Conservation (phyloP, 2,888 invertebrate genomes). For the Nephrotoma guestfalica region DNA sequence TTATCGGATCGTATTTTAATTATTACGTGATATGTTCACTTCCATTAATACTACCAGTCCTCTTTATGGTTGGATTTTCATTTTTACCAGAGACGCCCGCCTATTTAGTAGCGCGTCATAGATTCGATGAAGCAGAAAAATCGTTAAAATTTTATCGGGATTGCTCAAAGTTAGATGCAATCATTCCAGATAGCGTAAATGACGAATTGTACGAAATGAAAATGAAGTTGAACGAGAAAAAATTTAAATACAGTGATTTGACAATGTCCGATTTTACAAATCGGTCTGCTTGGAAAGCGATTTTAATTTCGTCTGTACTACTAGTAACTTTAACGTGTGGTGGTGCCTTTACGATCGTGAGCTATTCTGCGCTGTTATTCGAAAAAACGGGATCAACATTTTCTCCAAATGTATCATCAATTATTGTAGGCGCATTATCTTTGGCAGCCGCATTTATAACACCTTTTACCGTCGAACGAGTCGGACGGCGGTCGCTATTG, state of each 20-base stretch:
- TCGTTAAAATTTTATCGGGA: conserved; percentile 26
- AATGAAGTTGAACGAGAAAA: neutral
- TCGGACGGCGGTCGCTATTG: conserved; percentile 20
- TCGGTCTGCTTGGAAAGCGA: conserved; percentile 20
- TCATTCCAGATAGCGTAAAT: neutral
- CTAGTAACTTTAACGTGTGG: conserved; percentile 24
- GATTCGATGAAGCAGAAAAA: conserved; percentile 21
- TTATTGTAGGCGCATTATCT: conserved; percentile 26
- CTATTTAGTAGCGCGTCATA: conserved; percentile 20
- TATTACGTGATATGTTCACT: conserved; percentile 21
- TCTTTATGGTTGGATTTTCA: conserved; percentile 20
- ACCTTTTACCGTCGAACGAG: conserved; percentile 24
- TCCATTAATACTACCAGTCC: conserved; percentile 17
- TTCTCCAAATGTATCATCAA: conserved; percentile 23
- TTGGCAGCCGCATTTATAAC: conserved; percentile 25
- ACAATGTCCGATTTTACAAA: conserved; percentile 16
- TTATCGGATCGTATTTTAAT: conserved; percentile 21
- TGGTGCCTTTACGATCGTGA: conserved; percentile 28
- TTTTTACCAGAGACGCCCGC: conserved; percentile 29
- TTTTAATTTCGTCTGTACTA: conserved; percentile 23
- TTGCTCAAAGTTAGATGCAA: neutral
- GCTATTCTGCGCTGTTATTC: conserved; percentile 27
- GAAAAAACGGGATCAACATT: conserved; percentile 24
- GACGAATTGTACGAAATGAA: neutral
- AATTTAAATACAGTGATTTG: neutral